A percentile compares a stretch with the other conserved stretches of the same genome.
Conservation (phyloP, 1,140 invertebrate species). For the Penaeus chinensis region DNA sequence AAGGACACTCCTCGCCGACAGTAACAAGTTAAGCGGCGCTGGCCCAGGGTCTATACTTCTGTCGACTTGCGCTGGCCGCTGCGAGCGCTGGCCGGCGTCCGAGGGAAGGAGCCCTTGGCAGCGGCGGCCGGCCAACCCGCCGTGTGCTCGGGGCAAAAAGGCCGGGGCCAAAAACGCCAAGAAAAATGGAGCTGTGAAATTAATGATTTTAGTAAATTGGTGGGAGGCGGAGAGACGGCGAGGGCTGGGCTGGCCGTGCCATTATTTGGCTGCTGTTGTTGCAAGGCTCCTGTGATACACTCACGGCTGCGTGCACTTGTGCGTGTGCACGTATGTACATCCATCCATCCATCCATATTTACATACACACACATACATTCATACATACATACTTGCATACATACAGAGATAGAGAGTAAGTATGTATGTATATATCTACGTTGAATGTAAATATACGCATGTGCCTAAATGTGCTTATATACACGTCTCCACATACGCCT, state of each 20-base stretch:
- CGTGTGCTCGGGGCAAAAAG: neutral
- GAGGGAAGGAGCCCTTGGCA: neutral
- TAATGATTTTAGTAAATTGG: slow-evolving; percentile 34
- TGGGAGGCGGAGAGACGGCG: neutral
- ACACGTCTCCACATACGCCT: neutral
- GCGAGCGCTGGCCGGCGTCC: too few relatives aligned
- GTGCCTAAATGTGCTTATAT: neutral
- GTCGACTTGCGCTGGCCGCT: too few relatives aligned
- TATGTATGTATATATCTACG: neutral
- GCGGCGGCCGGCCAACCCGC: neutral
- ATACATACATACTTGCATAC: slow-evolving; percentile 1
- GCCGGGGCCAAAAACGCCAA: slow-evolving; percentile 6
- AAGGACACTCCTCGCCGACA: too few relatives aligned
- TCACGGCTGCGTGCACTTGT: too few relatives aligned
- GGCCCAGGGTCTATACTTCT: too few relatives aligned
- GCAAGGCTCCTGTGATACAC: too few relatives aligned
- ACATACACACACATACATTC: neutral
- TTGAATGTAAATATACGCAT: too few relatives aligned
- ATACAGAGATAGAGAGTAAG: neutral
- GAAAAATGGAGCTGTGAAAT: slow-evolving; percentile 34
- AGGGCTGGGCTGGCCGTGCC: neutral
- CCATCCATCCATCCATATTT: too few relatives aligned
- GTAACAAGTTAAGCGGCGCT: too few relatives aligned
- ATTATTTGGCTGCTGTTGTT: too few relatives aligned
- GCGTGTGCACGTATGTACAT: too few relatives aligned